Evolutionary conservation across 2,113 vertebrate species (phyloP), one percentile per base, ranked within the genome.

Genomic region (Pavo muticus): DNA sequence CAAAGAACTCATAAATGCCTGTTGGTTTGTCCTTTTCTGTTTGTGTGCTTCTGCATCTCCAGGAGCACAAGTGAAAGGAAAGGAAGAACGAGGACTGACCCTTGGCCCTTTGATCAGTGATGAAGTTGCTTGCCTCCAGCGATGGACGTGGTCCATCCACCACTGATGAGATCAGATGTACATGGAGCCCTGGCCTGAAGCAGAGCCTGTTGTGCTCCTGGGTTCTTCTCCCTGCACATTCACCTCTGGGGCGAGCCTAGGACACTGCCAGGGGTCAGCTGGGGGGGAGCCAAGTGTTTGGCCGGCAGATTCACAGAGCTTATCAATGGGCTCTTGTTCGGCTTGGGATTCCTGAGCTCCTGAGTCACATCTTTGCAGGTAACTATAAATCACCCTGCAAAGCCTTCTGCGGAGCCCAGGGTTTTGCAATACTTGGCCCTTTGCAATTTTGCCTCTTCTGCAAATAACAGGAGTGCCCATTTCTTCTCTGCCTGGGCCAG

Each of bases 321-420:
- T 95, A 95, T 96, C 95, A 95, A 96, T 86, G 70, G 80, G 56
- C 76, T 85, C 82, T 95, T 97, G 93, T 97, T 95, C 87, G 39
- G 82, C 75, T 78, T 67, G 14, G 44, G 92, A 96, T 97, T 96
- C 95, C 95, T 95, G 70, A 93, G 91, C 57, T 95, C 84, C 92
- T 94, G 88, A 95, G 83, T 97, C 91, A 95, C 32, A 16, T 91
- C 95, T 90, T 81, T 93, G 83, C 90, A 96, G 91, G 91, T 93
- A 91, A 93, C 70, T 84, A 86, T 95, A 94, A 95, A 96, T 97
- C 94, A 96, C 57, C 37, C 59, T 32, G 59, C 59, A 50, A 61
- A 79, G 48, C 61, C 48, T 93, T 88, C 52, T 84, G 40, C 63
- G 90, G 69, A 93, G 60, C 85, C 64, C 32, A 10, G 25, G 10